These are phyloP conservation scores for Crocuta crocuta DNA, from an alignment of 2,113 vertebrate species.

Conservation along the genomic window DNA sequence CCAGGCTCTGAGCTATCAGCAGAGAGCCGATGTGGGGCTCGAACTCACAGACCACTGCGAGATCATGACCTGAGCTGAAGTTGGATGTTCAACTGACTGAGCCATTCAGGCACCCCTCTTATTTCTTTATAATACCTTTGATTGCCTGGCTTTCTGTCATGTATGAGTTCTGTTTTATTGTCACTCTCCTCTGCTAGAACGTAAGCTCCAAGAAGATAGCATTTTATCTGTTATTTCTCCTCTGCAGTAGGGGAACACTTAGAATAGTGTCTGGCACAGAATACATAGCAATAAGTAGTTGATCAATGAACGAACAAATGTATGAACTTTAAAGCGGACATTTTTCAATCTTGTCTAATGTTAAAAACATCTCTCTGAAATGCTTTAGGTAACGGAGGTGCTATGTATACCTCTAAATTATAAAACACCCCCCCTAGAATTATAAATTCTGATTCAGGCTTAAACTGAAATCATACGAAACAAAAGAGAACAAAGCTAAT, in stretches of 20 bases:
- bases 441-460: constrained; percentile 46
- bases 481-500: background rate
- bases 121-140: background rate
- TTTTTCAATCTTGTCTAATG: background rate
- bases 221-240: background rate
- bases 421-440: constrained; percentile 27
- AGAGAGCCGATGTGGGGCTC: too few species aligned
- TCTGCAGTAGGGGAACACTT: background rate
- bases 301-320: background rate
- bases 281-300: background rate
- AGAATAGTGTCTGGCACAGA: background rate
- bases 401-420: constrained; percentile 66
- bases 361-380: background rate
- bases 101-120: background rate
- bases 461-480: background rate
- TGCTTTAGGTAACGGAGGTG: background rate
- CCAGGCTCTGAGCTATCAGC: too few species aligned
- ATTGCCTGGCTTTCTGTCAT: background rate
- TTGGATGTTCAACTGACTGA: too few species aligned
- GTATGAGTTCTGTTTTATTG: background rate
- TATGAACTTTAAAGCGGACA: background rate
- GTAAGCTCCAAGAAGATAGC: background rate
- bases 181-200: background rate
- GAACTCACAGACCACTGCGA: too few species aligned
- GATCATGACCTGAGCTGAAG: too few species aligned